These are phyloP conservation scores for Eustalomyia histrio DNA, from an alignment of 2,888 invertebrate species.

Conservation along the genomic window DNA sequence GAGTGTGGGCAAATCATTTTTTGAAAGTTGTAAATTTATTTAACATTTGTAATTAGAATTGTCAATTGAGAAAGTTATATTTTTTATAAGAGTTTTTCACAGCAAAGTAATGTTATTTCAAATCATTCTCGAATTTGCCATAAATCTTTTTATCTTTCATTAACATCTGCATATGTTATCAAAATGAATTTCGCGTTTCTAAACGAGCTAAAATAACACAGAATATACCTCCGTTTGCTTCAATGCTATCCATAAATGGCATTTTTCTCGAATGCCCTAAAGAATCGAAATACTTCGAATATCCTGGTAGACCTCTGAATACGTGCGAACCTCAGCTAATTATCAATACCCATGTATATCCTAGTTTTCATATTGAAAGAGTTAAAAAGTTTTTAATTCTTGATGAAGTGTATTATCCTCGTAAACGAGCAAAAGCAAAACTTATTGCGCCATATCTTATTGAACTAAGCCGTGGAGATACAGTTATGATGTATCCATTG, in stretches of 20 bases:
- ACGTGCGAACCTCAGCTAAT: slow-evolving; percentile 69
- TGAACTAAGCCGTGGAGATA: slow-evolving; percentile 70
- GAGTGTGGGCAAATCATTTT: too few species aligned
- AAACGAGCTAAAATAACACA: not conserved
- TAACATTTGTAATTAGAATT: too few species aligned
- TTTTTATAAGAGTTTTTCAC: not conserved
- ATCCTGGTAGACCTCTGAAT: not conserved
- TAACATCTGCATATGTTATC: not conserved
- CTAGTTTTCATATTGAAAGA: slow-evolving; percentile 65
- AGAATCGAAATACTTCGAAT: not conserved
- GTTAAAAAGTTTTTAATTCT: slow-evolving; percentile 69
- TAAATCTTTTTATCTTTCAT: not conserved
- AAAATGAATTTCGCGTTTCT: too few species aligned
- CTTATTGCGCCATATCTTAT: slow-evolving; percentile 72
- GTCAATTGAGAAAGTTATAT: not conserved
- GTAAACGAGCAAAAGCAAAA: slow-evolving; percentile 67
- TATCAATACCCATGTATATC: slow-evolving; percentile 69
- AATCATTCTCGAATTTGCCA: not conserved
- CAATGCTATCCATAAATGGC: slow-evolving; percentile 67
- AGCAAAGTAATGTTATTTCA: not conserved
- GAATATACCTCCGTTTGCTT: slow-evolving; percentile 1
- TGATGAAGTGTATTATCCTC: slow-evolving; percentile 71
- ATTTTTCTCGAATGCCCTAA: slow-evolving; percentile 69
- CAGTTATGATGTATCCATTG: slow-evolving; percentile 72
- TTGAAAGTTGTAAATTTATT: too few species aligned